Conservation (phyloP, 2,888 invertebrate species). For the Polydrusus pterygomalis region DNA sequence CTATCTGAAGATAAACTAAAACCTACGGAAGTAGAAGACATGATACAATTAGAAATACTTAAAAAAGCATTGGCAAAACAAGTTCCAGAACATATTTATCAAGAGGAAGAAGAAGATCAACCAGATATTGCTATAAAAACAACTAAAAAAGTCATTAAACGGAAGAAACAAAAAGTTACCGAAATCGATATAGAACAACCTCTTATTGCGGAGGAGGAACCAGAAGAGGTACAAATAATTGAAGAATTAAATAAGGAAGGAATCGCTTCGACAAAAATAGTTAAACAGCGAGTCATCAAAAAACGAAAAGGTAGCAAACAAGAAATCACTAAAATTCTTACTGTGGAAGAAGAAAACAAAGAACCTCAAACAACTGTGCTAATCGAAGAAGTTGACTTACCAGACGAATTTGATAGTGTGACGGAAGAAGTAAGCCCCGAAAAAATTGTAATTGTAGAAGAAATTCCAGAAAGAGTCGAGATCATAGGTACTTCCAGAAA, state of each 20-base stretch:
- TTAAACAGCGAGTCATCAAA: slow-evolving; percentile 66
- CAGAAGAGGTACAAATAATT: slow-evolving; percentile 69
- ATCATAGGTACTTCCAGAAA: slow-evolving; percentile 57
- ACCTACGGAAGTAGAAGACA: slow-evolving; percentile 64
- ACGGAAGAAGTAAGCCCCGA: slow-evolving; percentile 63
- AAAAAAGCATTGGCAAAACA: slow-evolving; percentile 63
- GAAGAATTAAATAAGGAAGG: slow-evolving; percentile 50
- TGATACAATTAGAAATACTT: slow-evolving; percentile 65
- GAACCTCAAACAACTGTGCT: slow-evolving; percentile 68
- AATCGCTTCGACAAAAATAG: slow-evolving; percentile 60
- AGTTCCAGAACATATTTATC: slow-evolving; percentile 44
- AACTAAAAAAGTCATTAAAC: slow-evolving; percentile 37
- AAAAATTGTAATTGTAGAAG: slow-evolving; percentile 58
- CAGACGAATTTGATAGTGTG: slow-evolving; percentile 61
- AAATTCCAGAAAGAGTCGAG: slow-evolving; percentile 58
- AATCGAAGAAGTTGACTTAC: slow-evolving; percentile 63
- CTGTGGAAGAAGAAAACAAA: slow-evolving; percentile 69
- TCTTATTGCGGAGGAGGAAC: slow-evolving; percentile 62
- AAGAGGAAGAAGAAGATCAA: slow-evolving; percentile 43
- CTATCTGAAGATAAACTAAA: slow-evolving; percentile 63
- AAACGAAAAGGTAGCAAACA: slow-evolving; percentile 67
- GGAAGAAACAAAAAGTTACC: slow-evolving; percentile 40
- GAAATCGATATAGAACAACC: slow-evolving; percentile 65
- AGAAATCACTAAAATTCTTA: slow-evolving; percentile 66
- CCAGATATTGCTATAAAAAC: slow-evolving; percentile 25